These are phyloP conservation scores for Drosophila grimshawi DNA, from an alignment of 1,140 invertebrate genomes.

Conservation along the genomic window DNA sequence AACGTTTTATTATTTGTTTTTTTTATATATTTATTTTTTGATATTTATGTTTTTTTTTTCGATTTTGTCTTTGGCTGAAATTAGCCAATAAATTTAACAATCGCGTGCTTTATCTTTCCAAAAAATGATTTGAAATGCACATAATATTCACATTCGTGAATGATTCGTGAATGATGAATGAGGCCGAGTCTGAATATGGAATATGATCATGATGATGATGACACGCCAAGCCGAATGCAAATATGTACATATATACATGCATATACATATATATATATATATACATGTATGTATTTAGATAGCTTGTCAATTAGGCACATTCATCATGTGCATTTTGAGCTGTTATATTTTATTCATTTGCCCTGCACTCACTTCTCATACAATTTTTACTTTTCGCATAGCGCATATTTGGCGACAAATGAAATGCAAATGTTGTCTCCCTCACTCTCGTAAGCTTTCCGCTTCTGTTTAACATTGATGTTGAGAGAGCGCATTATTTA, in stretches of 20 bases:
- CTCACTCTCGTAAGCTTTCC: constrained; percentile 24
- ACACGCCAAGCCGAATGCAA: constrained; percentile 21
- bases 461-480: constrained; percentile 30
- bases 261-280: too few relatives aligned
- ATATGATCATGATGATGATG: constrained; percentile 7
- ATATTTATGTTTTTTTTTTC: background rate
- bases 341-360: too few relatives aligned
- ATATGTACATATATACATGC: background rate
- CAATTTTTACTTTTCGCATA: too few relatives aligned
- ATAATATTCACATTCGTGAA: constrained; percentile 12
- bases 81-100: constrained; percentile 77
- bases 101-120: constrained; percentile 51
- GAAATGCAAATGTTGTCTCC: background rate
- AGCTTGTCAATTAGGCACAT: constrained; percentile 14
- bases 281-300: constrained; percentile 1
- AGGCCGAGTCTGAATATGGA: constrained; percentile 3
- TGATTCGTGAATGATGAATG: constrained; percentile 4
- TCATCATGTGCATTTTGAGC: background rate
- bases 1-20: background rate
- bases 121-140: constrained; percentile 30
- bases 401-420: constrained; percentile 19
- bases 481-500: constrained; percentile 6
- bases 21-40: background rate
- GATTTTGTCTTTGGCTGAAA: constrained; percentile 51
- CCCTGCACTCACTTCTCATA: background rate